These are phyloP conservation scores for Oligia strigilis DNA, from an alignment of 2,888 invertebrate species.

Conservation along the genomic window DNA sequence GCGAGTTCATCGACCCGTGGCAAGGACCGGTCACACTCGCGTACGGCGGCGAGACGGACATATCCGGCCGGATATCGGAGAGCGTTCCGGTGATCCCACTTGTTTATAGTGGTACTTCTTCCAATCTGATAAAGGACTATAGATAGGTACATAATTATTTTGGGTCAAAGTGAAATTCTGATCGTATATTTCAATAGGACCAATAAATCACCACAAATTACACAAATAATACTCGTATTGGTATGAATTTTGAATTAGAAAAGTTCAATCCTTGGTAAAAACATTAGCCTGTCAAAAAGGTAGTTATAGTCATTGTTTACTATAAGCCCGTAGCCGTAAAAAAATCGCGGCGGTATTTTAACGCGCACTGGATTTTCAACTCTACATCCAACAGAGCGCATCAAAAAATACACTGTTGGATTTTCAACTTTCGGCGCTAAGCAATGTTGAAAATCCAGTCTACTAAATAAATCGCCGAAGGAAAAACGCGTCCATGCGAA, in stretches of 20 bases:
- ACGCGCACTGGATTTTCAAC: too few relatives aligned
- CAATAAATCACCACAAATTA: not conserved
- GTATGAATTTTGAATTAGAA: not conserved
- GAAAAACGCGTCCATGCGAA: too few relatives aligned
- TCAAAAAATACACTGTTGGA: too few relatives aligned
- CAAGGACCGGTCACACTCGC: slow-evolving; percentile 41
- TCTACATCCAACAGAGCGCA: too few relatives aligned
- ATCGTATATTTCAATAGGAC: too few relatives aligned
- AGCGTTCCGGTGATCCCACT: not conserved
- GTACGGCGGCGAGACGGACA: not conserved
- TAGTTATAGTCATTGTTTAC: not conserved
- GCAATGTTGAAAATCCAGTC: too few relatives aligned
- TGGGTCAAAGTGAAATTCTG: too few relatives aligned
- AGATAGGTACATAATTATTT: too few relatives aligned
- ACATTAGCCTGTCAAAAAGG: not conserved
- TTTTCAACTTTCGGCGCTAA: too few relatives aligned
- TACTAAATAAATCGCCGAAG: too few relatives aligned
- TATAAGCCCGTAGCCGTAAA: not conserved
- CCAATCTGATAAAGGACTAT: not conserved
- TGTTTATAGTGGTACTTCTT: not conserved
- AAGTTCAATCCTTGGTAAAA: not conserved
- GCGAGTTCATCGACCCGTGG: slow-evolving; percentile 34
- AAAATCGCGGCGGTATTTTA: too few relatives aligned
- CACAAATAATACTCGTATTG: too few relatives aligned
- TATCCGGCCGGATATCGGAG: slow-evolving; percentile 5